Evolutionary conservation across 1,140 invertebrate genomes (phyloP), one percentile per base, ranked within the genome.

Genomic region (Diploscapter pachys): DNA sequence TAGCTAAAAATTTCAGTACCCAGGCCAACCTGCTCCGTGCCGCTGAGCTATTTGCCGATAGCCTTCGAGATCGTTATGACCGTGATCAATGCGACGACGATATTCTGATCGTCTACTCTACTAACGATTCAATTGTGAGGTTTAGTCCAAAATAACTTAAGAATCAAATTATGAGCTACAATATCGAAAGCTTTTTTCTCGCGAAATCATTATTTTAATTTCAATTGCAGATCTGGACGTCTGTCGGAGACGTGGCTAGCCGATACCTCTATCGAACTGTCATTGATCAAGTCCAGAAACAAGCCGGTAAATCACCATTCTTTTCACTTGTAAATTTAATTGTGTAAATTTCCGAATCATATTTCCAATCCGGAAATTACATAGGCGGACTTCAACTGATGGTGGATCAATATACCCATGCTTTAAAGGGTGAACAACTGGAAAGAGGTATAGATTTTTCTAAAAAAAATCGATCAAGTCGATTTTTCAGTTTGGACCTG

Each of bases 61-160:
- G 63, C 56, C 49, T 75, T 11, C 52, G 73, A 63, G 68, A 69
- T 9, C 73, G 65, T 53, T 57, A 63, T 49, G 63, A 67, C 31
- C 65, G 73, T 6, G 73, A 68, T 50, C 73, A 75, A 51, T 75
- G 73, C 54, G 73, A 75, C 73, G 73, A 75, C 57, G 73, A 75
- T 53, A 31, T 75, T 54, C 13, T 75, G 6, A 75, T 75, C n/a
- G 63, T 75, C 5, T 53, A 70, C 53, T 75, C 73, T 3, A 53
- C 66, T 31, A 53, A 57, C 11, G 73, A 75, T 56, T 51, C 63
- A 61, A 68, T 69, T 52, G 66, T 75, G 31, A 31, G 31, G 31
- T 31, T 31, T 31, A 31, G 31, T 31, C 31, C 31, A 31, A 31
- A 31, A 31, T 31, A 31, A 31, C 31, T 31, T 31, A 31, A 31